These are phyloP conservation scores for Penaeus indicus DNA, from an alignment of 1,140 invertebrate genomes.

Conservation along the genomic window DNA sequence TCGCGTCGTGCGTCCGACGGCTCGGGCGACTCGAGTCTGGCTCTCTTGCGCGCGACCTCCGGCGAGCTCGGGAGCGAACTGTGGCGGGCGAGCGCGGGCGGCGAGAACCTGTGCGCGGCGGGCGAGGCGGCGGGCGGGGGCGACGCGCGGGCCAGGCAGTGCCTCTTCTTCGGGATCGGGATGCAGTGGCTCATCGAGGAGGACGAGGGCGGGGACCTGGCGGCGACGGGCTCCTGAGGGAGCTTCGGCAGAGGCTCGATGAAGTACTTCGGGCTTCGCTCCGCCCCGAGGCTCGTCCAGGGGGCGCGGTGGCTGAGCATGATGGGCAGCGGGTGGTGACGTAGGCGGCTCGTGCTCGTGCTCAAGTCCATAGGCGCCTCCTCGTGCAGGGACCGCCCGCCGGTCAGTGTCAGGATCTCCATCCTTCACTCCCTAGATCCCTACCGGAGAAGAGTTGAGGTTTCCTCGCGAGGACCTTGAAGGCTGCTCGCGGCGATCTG, in stretches of 20 bases:
- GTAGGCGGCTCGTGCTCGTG: slow-evolving; percentile 10
- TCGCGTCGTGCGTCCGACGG: slow-evolving; percentile 16
- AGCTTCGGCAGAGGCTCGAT: background rate
- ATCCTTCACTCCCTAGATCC: slow-evolving; percentile 35
- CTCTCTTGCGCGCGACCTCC: slow-evolving; percentile 36
- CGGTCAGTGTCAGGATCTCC: slow-evolving; percentile 42
- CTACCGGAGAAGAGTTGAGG: slow-evolving; percentile 24
- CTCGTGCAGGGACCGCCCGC: slow-evolving; percentile 33
- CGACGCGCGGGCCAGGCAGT: background rate
- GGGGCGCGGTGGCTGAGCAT: background rate
- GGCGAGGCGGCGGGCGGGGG: background rate
- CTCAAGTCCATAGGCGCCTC: slow-evolving; percentile 50
- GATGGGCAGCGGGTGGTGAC: background rate
- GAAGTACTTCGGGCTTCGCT: background rate
- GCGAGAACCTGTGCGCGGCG: background rate
- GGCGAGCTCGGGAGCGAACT: background rate
- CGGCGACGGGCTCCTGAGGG: background rate
- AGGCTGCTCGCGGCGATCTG: background rate
- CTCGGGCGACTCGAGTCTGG: slow-evolving; percentile 35
- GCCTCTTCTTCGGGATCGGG: slow-evolving; percentile 41
- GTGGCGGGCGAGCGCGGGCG: background rate
- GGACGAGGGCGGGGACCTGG: background rate
- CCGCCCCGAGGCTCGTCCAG: background rate
- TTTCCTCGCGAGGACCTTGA: background rate
- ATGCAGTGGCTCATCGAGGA: slow-evolving; percentile 6